Evolutionary conservation across 2,888 invertebrate genomes (phyloP).

Genomic region (Acrobasis consociella): DNA sequence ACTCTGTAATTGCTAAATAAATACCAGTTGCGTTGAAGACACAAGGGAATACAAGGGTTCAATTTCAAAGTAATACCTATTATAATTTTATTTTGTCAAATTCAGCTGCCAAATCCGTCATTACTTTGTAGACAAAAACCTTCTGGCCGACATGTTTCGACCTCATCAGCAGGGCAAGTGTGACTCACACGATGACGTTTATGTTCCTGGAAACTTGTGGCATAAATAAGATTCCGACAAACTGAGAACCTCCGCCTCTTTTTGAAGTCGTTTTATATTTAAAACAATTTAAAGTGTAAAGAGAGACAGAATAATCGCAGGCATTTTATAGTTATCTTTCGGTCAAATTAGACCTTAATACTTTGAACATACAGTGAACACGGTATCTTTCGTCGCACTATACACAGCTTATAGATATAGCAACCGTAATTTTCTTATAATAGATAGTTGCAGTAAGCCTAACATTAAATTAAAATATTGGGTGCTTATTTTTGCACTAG

Average conservation of each 20-base stretch:
- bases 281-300: conserved; percentile 27
- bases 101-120: background rate
- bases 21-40: no score
- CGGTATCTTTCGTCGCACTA: conserved; percentile 25
- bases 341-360: conserved; percentile 9
- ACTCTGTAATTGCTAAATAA: no score
- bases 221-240: background rate
- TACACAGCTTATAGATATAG: conserved; percentile 26
- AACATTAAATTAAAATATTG: conserved; percentile 37
- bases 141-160: no score
- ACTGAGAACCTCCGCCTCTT: no score
- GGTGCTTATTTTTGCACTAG: conserved; percentile 71
- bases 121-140: background rate
- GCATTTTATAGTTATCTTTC: conserved; percentile 2
- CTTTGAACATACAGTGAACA: conserved; percentile 14
- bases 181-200: no score
- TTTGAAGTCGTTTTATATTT: conserved; percentile 7
- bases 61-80: no score
- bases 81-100: background rate
- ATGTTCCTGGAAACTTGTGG: conserved; percentile 26
- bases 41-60: no score
- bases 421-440: conserved; percentile 28
- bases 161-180: no score
- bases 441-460: conserved; percentile 33
- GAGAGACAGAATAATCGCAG: conserved; percentile 5